Base-by-base conservation (phyloP, 2,888 invertebrate species). In the Eilema depressum region DNA sequence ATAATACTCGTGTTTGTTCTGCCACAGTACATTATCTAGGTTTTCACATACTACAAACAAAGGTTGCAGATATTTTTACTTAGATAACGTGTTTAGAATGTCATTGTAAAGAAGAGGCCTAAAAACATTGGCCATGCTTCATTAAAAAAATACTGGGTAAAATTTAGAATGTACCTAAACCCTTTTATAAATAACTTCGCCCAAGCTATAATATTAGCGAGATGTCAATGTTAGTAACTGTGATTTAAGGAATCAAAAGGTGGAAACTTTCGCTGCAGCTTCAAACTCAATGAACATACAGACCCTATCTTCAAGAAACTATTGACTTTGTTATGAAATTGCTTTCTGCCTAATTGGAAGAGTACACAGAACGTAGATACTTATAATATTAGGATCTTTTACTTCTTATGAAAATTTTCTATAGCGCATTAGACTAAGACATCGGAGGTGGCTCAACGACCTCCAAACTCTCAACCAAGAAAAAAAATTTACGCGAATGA, bases 1-100 rank as follows among this genome's bases (percentile, higher is more conserved):
- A 84, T 78, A 79, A 77, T 69, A 61, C 14, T 47, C 68, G 68
- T 61, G 77, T 76, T 77, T 80, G 75, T 82, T 78, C 75, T 71
- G 60, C 69, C 71, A 72, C 65, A 61, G 61, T 68, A 75, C 75
- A 37, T 25, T 57, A 64, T 63, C 68, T 74, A 67, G 64, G 64
- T 68, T 64, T 73, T 72, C 69, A 70, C 62, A 37, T 68, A 73
- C 69, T 75, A 70, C 75, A 65, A 81, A 80, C 74, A 79, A 77
- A 79, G 75, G 60, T 69, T 63, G 41, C 14, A 75, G 63, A 76
- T 78, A 68, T 67, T 63, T 61, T 61, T 69, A 53, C 63, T 63
- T 67, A 68, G 74, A 66, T 74, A 63, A 70, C 30, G 20, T 66
- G n/a, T 59, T 26, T 17, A 59, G 20, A 5, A 26, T 53, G 37